Percentiles rank a stretch among this genome's conserved stretches.
Conservation (phyloP, 2,888 invertebrate genomes). For the Tricholauxania praeusta region DNA sequence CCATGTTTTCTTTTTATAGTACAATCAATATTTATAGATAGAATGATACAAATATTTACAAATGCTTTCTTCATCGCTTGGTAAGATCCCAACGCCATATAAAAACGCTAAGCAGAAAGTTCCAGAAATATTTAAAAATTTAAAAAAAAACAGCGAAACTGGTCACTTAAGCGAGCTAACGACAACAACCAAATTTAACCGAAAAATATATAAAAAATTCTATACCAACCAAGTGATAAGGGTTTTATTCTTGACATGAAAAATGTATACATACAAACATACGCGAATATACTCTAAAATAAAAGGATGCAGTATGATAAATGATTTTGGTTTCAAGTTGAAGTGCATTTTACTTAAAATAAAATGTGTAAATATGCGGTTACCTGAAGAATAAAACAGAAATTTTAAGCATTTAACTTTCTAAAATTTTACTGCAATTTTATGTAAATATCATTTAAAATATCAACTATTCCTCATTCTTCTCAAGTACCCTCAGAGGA, state of each 20-base stretch:
- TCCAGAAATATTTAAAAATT: no score
- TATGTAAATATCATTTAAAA: conserved; percentile 11
- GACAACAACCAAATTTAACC: background rate
- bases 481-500: conserved; percentile 3
- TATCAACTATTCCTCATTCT: background rate
- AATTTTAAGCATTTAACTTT: background rate
- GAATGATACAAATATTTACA: no score
- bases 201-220: background rate
- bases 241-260: background rate
- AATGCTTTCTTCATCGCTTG: no score
- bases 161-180: no score
- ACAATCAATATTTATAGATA: no score
- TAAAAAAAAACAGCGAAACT: no score
- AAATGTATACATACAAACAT: background rate
- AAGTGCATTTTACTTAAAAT: no score
- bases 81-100: no score
- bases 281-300: background rate
- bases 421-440: background rate
- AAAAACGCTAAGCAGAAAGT: no score
- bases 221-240: background rate
- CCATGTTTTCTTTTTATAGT: background rate
- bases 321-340: background rate
- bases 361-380: no score
- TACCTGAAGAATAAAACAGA: no score
- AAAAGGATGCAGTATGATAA: background rate